A percentile compares a stretch with the other conserved stretches of the same genome.
phyloP scores from a whole-genome alignment of 2,113 vertebrate species.

The Andinoacara biseriatus region DNA sequence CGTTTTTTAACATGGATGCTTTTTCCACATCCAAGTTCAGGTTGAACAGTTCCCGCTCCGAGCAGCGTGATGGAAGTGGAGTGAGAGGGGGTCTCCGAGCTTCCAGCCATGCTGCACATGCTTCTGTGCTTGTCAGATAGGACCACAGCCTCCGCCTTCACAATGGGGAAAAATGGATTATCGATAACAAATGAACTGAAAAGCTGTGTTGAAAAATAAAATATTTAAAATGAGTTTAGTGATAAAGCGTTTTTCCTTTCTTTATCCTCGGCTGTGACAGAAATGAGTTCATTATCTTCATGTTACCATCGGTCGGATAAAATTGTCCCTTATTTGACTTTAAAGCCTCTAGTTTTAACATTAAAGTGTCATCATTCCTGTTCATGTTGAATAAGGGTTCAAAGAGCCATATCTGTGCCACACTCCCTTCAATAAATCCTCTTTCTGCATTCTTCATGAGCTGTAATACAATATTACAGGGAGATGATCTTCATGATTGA shows the following conservation, averaged over 20 bases:
- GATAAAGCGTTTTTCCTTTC: neutral
- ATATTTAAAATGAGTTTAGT: neutral
- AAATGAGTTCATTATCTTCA: constrained; percentile 51
- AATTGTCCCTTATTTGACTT: constrained; percentile 36
- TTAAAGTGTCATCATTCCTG: constrained; percentile 30
- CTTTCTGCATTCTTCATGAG: neutral
- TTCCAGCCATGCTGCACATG: neutral
- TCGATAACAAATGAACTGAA: constrained; percentile 35
- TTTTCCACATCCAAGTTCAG: neutral
- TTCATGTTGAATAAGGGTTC: constrained; percentile 47
- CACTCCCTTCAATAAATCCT: constrained; percentile 26
- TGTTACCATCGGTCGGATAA: constrained; percentile 36
- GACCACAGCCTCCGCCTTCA: neutral
- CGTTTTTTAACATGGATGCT: too few species aligned
- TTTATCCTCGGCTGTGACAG: constrained; percentile 10
- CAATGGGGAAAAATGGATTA: neutral
- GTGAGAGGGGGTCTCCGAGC: neutral
- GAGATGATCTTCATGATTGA: neutral
- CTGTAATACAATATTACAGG: neutral
- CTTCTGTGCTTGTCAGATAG: constrained; percentile 1
- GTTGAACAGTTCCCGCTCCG: neutral
- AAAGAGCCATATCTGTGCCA: constrained; percentile 8
- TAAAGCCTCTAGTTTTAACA: constrained; percentile 30
- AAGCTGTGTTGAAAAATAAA: constrained; percentile 23
- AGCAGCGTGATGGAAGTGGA: neutral